Base-by-base conservation (phyloP, 2,888 invertebrate species). In the Therioaphis trifolii region DNA sequence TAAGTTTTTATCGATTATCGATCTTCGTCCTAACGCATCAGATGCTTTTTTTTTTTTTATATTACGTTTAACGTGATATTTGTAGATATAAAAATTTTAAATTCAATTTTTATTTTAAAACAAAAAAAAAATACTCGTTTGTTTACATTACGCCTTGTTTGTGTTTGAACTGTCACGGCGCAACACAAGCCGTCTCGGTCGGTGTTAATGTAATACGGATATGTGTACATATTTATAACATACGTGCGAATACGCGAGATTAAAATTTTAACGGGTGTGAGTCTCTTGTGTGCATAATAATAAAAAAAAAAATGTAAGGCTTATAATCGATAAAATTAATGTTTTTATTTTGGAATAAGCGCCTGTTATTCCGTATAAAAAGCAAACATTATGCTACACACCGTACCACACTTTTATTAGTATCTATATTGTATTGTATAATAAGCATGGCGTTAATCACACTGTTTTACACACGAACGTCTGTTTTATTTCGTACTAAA, bases 191-290 rank as follows among this genome's bases (percentile, higher is more conserved):
- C 21, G 21, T 58, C 24, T 58, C 11, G 58, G 24, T 21, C 12
- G 9, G 58, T 58, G 24, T 58, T 1, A 58, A 58, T 55, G 52
- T 11, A 15, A 46, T n/a, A 12, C 11, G 21, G 18, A 55, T 18
- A 55, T n/a, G n/a, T 21, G 21, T 55, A 55, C 5, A 4, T 2
- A 11, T 24, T 35, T 35, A 55, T n/a, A 12, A 29, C 29, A 52
- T 49, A n/a, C 52, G 49, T 29, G 49, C 12, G 29, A 52, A 72
- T 49, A 29, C 49, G 14, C 4, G n/a, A 72, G 71, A 52, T 72
- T 21, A 72, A 49, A 52, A 55, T 52, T n/a, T 52, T n/a, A 35
- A 55, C 21, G 3, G 14, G 29, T n/a, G 52, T 52, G n/a, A n/a
- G 29, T 29, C 52, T n/a, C 52, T 52, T 52, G n/a, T n/a, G n/a